Conservation (phyloP, 1,140 invertebrate species). For the Bombyx mandarina region DNA sequence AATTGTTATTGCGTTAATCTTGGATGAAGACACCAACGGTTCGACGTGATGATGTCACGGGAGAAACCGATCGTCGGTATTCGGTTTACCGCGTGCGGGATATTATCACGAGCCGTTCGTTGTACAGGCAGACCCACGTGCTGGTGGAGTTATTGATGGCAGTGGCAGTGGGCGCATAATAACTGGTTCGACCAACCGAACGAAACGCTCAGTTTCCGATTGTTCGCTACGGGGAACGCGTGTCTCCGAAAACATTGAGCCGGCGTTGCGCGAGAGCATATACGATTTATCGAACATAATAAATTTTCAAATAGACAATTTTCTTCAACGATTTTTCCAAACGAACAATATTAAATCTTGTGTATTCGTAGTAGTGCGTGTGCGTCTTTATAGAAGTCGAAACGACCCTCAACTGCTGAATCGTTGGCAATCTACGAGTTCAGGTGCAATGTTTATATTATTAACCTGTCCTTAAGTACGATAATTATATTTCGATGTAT, state of each 20-base stretch:
- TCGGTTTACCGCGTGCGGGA: conserved; percentile 37
- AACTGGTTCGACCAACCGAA: conserved; percentile 46
- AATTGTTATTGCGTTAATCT: neutral
- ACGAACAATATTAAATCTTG: conserved; percentile 9
- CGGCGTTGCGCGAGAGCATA: conserved; percentile 46
- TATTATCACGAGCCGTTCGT: conserved; percentile 33
- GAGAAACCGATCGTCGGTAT: conserved; percentile 41
- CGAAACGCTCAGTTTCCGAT: conserved; percentile 56
- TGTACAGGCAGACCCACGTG: conserved; percentile 51
- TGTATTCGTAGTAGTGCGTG: conserved; percentile 41
- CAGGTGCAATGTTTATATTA: conserved; percentile 43
- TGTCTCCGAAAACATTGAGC: conserved; percentile 31
- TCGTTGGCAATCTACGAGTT: conserved; percentile 26
- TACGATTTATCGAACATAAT: conserved; percentile 32
- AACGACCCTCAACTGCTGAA: conserved; percentile 31
- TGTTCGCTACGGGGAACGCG: conserved; percentile 47
- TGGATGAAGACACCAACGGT: conserved; percentile 20
- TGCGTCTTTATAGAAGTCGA: conserved; percentile 26
- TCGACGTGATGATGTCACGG: conserved; percentile 51
- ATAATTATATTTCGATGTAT: neutral
- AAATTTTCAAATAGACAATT: conserved; percentile 20
- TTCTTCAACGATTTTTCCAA: no score
- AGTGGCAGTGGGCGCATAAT: conserved; percentile 57
- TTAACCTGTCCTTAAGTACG: neutral
- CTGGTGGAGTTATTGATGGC: conserved; percentile 56